Conservation (phyloP, 2,797 vertebrate species). For the Gadopsis bispinosus region DNA sequence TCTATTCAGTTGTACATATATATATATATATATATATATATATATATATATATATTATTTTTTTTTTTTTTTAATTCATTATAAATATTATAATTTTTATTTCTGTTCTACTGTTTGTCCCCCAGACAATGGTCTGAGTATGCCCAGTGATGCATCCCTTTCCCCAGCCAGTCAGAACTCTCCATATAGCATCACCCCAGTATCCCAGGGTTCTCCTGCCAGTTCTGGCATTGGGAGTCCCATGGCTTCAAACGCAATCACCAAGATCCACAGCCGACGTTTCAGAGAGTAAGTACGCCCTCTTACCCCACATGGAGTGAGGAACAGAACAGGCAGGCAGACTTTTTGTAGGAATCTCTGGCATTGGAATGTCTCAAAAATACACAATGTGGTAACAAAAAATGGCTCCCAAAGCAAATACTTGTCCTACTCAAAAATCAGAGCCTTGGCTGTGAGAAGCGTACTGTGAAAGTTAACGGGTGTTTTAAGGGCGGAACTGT, state of each 20-base stretch:
- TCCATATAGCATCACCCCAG: slow-evolving; percentile 98
- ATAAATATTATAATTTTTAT: slow-evolving; percentile 8
- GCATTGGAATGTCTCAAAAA: slow-evolving; percentile 48
- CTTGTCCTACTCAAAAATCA: slow-evolving; percentile 67
- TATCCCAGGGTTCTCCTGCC: slow-evolving; percentile 96
- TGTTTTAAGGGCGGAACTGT: slow-evolving; percentile 63
- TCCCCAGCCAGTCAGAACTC: slow-evolving; percentile 99
- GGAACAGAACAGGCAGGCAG: not conserved
- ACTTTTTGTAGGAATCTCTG: slow-evolving; percentile 36
- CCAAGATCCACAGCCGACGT: slow-evolving; percentile 98
- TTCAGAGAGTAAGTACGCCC: slow-evolving; percentile 94
- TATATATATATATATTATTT: too few relatives aligned
- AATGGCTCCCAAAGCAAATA: slow-evolving; percentile 56
- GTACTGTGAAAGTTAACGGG: slow-evolving; percentile 45
- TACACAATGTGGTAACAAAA: slow-evolving; percentile 28
- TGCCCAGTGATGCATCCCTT: slow-evolving; percentile 95
- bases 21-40: too few relatives aligned
- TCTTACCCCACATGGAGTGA: not conserved
- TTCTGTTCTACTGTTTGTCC: slow-evolving; percentile 14
- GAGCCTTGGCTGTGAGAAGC: slow-evolving; percentile 44
- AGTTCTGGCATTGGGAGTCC: slow-evolving; percentile 98
- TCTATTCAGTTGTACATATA: too few relatives aligned
- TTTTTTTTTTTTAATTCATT: not conserved
- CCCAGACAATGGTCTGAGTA: slow-evolving; percentile 93
- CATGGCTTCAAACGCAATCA: slow-evolving; percentile 96